These are phyloP conservation scores for Drosophila rellima DNA, from an alignment of 2,888 invertebrate genomes.

Conservation along the genomic window DNA sequence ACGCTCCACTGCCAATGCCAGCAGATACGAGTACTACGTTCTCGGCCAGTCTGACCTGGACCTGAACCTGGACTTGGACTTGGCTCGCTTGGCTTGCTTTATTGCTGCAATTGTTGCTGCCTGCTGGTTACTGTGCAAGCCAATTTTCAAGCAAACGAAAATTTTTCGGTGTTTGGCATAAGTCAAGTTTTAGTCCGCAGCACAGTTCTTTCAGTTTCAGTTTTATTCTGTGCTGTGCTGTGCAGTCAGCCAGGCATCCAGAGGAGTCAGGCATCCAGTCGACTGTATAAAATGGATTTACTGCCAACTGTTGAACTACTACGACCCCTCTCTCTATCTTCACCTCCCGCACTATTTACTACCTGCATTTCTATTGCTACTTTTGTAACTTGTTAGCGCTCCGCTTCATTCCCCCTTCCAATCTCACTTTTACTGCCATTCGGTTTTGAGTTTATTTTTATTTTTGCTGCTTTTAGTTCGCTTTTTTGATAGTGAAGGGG, in stretches of 20 bases:
- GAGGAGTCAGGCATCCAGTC: conserved; percentile 69
- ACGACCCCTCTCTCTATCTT: conserved; percentile 44
- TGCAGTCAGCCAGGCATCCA: conserved; percentile 71
- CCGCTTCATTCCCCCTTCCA: conserved; percentile 34
- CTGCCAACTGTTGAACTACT: conserved; percentile 78
- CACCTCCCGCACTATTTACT: conserved; percentile 70
- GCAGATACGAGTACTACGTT: conserved; percentile 42
- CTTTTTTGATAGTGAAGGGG: conserved; percentile 8
- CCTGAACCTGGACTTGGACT: conserved; percentile 37
- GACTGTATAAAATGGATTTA: conserved; percentile 82
- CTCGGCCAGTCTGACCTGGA: conserved; percentile 22
- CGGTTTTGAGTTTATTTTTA: conserved; percentile 39
- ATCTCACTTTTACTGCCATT: conserved; percentile 60
- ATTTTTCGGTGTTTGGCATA: conserved; percentile 78
- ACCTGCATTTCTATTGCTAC: conserved; percentile 82
- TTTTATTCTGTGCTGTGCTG: conserved; percentile 26
- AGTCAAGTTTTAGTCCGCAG: conserved; percentile 67
- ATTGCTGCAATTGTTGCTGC: conserved; percentile 65
- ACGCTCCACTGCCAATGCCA: conserved; percentile 70
- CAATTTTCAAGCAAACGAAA: conserved; percentile 73
- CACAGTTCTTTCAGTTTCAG: conserved; percentile 24
- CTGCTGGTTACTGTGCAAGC: conserved; percentile 36
- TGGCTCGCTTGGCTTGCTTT: conserved; percentile 62
- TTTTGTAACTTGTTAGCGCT: conserved; percentile 80
- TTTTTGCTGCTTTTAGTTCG: conserved; percentile 23